These are phyloP conservation scores for Hirtodrosophila duncani DNA, from an alignment of 2,888 invertebrate genomes.

Conservation along the genomic window DNA sequence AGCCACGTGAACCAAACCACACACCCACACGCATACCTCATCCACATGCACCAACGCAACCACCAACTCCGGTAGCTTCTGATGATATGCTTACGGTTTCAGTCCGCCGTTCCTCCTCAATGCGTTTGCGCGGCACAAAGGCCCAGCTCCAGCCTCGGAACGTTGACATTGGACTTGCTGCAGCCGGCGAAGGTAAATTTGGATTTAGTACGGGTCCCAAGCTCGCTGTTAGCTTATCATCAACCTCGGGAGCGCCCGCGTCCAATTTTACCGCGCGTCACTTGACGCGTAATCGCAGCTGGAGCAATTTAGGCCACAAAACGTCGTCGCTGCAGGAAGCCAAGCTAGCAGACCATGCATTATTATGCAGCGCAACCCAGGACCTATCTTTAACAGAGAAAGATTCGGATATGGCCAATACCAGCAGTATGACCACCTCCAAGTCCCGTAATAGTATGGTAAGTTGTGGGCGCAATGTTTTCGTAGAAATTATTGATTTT, in stretches of 20 bases:
- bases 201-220: constrained; percentile 61
- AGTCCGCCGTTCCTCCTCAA: constrained; percentile 83
- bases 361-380: constrained; percentile 52
- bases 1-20: constrained; percentile 14
- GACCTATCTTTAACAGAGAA: constrained; percentile 23
- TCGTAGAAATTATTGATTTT: constrained; percentile 37
- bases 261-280: constrained; percentile 36
- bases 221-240: constrained; percentile 45
- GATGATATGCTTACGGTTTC: no score
- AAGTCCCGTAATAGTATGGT: constrained; percentile 63
- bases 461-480: constrained; percentile 22
- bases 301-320: constrained; percentile 55
- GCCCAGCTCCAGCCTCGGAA: constrained; percentile 68
- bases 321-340: constrained; percentile 48
- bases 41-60: constrained; percentile 48
- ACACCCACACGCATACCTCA: constrained; percentile 63
- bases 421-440: constrained; percentile 37
- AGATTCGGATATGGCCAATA: constrained; percentile 18
- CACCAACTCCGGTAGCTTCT: no score
- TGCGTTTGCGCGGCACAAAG: constrained; percentile 83
- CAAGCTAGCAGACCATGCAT: constrained; percentile 28
- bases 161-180: constrained; percentile 21
- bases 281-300: constrained; percentile 63
- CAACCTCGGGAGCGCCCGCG: constrained; percentile 10
- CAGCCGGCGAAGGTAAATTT: constrained; percentile 31